phyloP scores from a whole-genome alignment of 1,140 invertebrate genomes.

The Heliconius hermathena region DNA sequence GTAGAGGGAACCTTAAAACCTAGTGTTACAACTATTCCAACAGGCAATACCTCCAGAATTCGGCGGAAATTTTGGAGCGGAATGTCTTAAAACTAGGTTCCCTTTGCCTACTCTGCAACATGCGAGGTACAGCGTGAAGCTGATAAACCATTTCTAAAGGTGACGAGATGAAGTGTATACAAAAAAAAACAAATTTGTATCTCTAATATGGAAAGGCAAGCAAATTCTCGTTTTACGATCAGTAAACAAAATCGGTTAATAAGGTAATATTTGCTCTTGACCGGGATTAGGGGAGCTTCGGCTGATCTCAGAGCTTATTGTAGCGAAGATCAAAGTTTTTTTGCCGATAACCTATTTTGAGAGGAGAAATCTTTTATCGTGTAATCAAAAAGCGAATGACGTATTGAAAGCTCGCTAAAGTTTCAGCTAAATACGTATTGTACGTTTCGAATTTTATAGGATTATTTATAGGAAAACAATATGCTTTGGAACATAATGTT shows the following conservation, averaged over 20 bases:
- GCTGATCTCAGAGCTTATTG: constrained; percentile 18
- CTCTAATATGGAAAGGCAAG: constrained; percentile 21
- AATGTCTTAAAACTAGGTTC: no score
- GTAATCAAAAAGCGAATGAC: constrained; percentile 8
- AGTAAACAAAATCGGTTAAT: constrained; percentile 33
- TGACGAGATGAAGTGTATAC: background rate
- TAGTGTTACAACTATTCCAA: background rate
- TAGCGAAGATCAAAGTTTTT: constrained; percentile 20
- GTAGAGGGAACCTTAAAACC: background rate
- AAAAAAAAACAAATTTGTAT: background rate
- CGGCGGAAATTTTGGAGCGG: no score
- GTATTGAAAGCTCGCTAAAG: constrained; percentile 2
- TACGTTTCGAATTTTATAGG: background rate
- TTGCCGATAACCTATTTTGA: constrained; percentile 11
- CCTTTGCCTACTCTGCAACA: no score
- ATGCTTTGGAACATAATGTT: background rate
- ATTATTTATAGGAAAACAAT: background rate
- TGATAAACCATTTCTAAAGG: background rate
- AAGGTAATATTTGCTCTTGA: constrained; percentile 28
- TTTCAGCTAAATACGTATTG: background rate
- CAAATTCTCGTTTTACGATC: constrained; percentile 38
- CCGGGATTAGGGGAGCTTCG: constrained; percentile 21
- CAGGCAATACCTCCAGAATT: no score
- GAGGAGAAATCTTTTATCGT: constrained; percentile 4
- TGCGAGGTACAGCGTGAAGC: no score